These are phyloP conservation scores for Perca fluviatilis DNA, from an alignment of 2,113 vertebrate species.

Conservation along the genomic window DNA sequence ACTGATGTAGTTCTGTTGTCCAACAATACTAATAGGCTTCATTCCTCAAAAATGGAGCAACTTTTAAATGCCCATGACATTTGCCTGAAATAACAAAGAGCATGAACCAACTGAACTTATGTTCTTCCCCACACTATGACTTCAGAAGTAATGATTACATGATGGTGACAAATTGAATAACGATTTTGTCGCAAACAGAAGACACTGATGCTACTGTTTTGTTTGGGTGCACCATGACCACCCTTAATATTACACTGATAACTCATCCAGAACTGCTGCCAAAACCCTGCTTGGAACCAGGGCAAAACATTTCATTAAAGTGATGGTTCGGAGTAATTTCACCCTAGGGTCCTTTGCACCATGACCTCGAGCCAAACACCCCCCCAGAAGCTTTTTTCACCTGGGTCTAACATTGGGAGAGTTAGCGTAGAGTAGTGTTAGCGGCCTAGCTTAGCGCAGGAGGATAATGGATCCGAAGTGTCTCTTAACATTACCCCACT, in stretches of 20 bases:
- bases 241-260: conserved; percentile 36
- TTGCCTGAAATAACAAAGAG: background rate
- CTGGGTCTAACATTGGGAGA: no score
- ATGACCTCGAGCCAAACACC: no score
- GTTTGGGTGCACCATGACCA: conserved; percentile 24
- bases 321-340: no score
- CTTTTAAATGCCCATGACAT: background rate
- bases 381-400: no score
- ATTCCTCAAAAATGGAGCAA: background rate
- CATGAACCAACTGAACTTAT: background rate
- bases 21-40: background rate
- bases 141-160: conserved; percentile 20
- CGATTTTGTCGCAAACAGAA: conserved; percentile 22
- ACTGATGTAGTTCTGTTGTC: background rate
- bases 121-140: background rate
- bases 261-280: conserved; percentile 39
- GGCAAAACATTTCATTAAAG: conserved; percentile 61
- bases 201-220: conserved; percentile 13
- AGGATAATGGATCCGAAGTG: no score
- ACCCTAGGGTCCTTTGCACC: no score
- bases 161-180: conserved; percentile 36
- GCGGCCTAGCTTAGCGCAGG: no score
- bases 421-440: no score
- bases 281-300: conserved; percentile 48
- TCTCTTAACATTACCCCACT: no score